Conservation (phyloP, 2,113 vertebrate genomes). For the Oncorhynchus tshawytscha region DNA sequence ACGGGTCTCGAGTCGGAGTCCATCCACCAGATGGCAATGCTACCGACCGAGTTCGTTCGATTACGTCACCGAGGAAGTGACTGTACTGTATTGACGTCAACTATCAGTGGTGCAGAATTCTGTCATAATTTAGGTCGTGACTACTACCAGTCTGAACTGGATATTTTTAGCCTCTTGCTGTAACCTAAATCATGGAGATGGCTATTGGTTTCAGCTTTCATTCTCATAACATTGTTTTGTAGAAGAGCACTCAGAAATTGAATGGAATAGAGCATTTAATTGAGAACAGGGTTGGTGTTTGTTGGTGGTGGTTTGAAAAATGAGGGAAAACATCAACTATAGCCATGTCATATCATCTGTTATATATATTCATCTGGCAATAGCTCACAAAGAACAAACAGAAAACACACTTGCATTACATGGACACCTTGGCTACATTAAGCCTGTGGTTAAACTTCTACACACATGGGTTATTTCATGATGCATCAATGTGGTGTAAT, state of each 20-base stretch:
- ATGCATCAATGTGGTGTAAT: not conserved
- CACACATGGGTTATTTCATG: not conserved
- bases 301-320: not conserved
- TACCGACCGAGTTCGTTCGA: constrained; percentile 18
- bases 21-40: constrained; percentile 59
- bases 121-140: constrained; percentile 68
- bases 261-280: not conserved
- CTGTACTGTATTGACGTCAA: constrained; percentile 59
- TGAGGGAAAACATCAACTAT: not conserved
- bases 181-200: not conserved
- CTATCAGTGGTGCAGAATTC: constrained; percentile 64
- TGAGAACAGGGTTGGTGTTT: not conserved
- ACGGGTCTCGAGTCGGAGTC: constrained; percentile 19
- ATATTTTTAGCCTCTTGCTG: not conserved
- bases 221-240: not conserved
- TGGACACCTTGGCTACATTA: not conserved
- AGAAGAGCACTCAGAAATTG: not conserved
- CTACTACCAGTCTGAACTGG: constrained; percentile 49
- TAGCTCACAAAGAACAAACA: too few species aligned
- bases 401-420: not conserved
- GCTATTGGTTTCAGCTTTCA: not conserved
- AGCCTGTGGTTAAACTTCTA: not conserved
- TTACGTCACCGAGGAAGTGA: constrained; percentile 58
- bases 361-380: not conserved
- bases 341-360: not conserved